These are phyloP conservation scores for Synergus umbraculus DNA, from an alignment of 2,888 invertebrate species.

Conservation along the genomic window DNA sequence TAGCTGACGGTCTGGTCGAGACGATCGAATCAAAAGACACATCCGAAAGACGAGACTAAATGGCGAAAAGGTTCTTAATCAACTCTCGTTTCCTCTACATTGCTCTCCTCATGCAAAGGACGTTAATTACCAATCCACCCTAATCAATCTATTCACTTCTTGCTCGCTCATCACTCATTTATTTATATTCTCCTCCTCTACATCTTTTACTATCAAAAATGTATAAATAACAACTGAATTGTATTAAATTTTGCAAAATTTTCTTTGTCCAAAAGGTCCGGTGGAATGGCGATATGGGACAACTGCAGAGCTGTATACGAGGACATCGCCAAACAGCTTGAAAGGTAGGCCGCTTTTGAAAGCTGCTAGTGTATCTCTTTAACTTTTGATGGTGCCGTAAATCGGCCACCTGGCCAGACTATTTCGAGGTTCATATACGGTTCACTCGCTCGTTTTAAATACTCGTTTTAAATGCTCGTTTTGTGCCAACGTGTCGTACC, in stretches of 20 bases:
- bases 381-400: not conserved
- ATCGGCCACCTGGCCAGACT: not conserved
- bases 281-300: slow-evolving; percentile 82
- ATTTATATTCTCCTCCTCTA: not conserved
- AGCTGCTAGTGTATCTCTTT: not conserved
- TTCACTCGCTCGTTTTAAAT: not conserved
- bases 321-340: slow-evolving; percentile 96
- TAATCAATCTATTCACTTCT: slow-evolving; percentile 45
- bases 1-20: slow-evolving; percentile 55
- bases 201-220: no score
- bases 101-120: slow-evolving; percentile 50
- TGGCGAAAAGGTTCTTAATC: slow-evolving; percentile 65
- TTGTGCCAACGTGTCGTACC: slow-evolving; percentile 39
- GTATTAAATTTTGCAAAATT: slow-evolving; percentile 42
- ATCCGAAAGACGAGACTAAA: slow-evolving; percentile 56
- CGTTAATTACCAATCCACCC: slow-evolving; percentile 54
- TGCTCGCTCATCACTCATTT: slow-evolving; percentile 21
- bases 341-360: slow-evolving; percentile 84
- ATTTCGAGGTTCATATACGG: not conserved
- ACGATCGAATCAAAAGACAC: slow-evolving; percentile 69
- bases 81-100: slow-evolving; percentile 51
- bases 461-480: not conserved
- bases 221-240: not conserved
- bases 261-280: slow-evolving; percentile 71
- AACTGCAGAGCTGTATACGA: slow-evolving; percentile 96